A percentile compares a stretch with the other conserved stretches of the same genome.
Evolutionary conservation across 2,797 vertebrate species (phyloP).

Genomic region (Danio kyathit): DNA sequence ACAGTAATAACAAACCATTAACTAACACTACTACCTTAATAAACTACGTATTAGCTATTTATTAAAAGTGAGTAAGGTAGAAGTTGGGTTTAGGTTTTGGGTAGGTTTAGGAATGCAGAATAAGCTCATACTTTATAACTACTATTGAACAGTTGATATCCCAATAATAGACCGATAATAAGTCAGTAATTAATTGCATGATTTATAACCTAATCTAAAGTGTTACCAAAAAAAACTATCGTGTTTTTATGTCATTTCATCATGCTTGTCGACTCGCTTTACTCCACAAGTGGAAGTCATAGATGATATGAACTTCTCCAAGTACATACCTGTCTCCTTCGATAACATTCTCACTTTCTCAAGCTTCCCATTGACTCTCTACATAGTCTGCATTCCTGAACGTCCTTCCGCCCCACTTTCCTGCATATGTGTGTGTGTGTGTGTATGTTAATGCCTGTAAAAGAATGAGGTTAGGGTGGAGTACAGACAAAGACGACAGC

Average conservation of each 20-base stretch:
- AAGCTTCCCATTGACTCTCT: slow-evolving; percentile 63
- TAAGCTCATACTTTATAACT: no score
- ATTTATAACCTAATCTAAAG: no score
- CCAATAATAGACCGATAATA: no score
- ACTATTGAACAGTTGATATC: no score
- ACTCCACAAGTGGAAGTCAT: slow-evolving; percentile 4
- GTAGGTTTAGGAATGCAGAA: no score
- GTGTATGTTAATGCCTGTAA: slow-evolving; percentile 28
- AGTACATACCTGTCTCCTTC: slow-evolving; percentile 62
- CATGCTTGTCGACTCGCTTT: neutral
- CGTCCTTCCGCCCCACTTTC: slow-evolving; percentile 58
- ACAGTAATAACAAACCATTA: no score
- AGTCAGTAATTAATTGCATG: no score
- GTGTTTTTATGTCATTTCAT: neutral
- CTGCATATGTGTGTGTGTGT: neutral
- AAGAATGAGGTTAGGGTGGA: slow-evolving; percentile 42
- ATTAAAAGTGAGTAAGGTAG: no score
- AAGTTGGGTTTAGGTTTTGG: no score
- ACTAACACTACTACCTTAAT: no score
- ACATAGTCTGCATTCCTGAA: slow-evolving; percentile 74
- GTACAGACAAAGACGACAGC: slow-evolving; percentile 33
- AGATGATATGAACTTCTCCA: slow-evolving; percentile 51
- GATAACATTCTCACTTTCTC: slow-evolving; percentile 63
- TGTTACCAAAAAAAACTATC: no score
- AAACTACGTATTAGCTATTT: no score